phyloP scores from a whole-genome alignment of 2,888 invertebrate genomes.

The Smittia sp. region DNA sequence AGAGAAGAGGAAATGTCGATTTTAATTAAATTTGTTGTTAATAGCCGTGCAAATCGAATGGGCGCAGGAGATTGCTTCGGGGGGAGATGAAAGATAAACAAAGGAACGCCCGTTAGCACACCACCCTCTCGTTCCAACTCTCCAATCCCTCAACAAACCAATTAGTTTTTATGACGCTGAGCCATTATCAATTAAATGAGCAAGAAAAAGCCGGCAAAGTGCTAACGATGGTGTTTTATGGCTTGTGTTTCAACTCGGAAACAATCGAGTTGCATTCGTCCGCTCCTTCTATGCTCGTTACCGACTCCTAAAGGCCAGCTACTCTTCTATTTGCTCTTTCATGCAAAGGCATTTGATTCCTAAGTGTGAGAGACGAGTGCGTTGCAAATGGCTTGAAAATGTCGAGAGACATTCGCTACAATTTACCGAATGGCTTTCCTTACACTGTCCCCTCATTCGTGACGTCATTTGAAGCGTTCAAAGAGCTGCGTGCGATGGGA shows the following conservation, averaged over 20 bases:
- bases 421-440: too few species aligned
- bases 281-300: too few species aligned
- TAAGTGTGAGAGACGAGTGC: too few species aligned
- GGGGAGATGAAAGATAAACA: slow-evolving; percentile 15
- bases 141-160: background rate
- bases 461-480: too few species aligned
- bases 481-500: too few species aligned
- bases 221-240: slow-evolving; percentile 9
- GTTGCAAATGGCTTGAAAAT: too few species aligned
- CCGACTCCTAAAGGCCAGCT: too few species aligned
- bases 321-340: too few species aligned
- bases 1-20: background rate
- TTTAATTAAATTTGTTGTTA: slow-evolving; percentile 1
- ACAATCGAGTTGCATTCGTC: background rate
- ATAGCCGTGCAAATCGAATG: background rate
- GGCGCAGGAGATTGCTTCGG: background rate
- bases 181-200: slow-evolving; percentile 36
- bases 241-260: background rate
- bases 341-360: too few species aligned
- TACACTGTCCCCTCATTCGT: too few species aligned
- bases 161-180: slow-evolving; percentile 37
- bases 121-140: background rate
- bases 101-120: background rate
- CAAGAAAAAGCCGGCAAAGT: background rate
- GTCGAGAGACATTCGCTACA: too few species aligned